Conservation (phyloP, 1,140 invertebrate genomes). For the Diprion similis region DNA sequence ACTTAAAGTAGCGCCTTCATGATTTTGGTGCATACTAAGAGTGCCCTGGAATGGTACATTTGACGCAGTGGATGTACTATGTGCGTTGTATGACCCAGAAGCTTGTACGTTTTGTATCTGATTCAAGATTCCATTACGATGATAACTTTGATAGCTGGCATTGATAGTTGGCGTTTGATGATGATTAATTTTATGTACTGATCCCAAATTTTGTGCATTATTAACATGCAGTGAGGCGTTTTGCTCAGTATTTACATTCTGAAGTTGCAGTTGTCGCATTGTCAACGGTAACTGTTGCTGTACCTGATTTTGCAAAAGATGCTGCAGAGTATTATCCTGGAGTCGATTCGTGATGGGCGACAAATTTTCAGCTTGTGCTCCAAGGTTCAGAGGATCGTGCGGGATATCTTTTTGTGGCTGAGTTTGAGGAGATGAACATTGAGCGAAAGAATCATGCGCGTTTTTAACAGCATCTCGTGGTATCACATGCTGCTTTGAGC, state of each 20-base stretch:
- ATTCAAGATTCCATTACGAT: not conserved
- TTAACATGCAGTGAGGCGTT: not conserved
- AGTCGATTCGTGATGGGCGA: not conserved
- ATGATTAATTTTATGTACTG: not conserved
- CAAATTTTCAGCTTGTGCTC: conserved; percentile 2
- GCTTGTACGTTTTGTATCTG: not conserved
- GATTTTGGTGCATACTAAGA: not conserved
- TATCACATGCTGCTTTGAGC: conserved; percentile 11
- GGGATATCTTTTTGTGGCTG: not conserved
- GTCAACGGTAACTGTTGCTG: not conserved
- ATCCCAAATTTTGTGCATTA: not conserved
- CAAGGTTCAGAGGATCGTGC: conserved; percentile 4
- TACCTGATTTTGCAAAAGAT: not conserved
- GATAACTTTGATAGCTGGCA: not conserved
- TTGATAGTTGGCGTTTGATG: not conserved
- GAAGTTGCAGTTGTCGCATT: not conserved
- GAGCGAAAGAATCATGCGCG: not conserved
- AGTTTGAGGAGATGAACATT: not conserved
- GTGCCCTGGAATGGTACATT: conserved; percentile 1
- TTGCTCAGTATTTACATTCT: not conserved
- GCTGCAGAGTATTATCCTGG: not conserved
- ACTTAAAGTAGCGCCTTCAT: not conserved
- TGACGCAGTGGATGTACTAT: not conserved
- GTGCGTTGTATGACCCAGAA: conserved; percentile 4
- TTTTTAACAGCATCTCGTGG: conserved; percentile 8